Conservation (phyloP, 2,113 vertebrate genomes). For the Clinocottus analis region DNA sequence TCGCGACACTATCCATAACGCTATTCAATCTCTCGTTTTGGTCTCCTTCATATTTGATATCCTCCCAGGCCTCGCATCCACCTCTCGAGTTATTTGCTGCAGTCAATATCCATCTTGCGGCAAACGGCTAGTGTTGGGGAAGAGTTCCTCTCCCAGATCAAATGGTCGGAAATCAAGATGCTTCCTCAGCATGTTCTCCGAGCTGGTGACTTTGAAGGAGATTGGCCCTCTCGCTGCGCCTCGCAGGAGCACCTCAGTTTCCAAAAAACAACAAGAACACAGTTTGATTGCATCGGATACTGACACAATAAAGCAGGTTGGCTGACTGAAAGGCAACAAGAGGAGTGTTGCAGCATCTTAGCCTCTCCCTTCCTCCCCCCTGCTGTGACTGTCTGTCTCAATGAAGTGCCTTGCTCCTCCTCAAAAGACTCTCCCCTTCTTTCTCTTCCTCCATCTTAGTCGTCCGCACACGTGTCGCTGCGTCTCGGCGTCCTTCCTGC, state of each 20-base stretch:
- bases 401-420: conserved; percentile 50
- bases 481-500: conserved; percentile 12
- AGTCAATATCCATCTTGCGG: conserved; percentile 75
- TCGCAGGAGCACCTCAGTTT: conserved; percentile 54
- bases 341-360: conserved; percentile 57
- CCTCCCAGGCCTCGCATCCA: conserved; percentile 54
- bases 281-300: conserved; percentile 70
- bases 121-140: conserved; percentile 56
- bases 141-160: conserved; percentile 75
- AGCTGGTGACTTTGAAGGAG: conserved; percentile 80
- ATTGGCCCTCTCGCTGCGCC: conserved; percentile 71
- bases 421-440: conserved; percentile 40
- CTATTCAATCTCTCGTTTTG: conserved; percentile 39
- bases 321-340: conserved; percentile 59
- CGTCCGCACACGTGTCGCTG: conserved; percentile 12
- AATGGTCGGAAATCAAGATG: conserved; percentile 77
- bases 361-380: conserved; percentile 56
- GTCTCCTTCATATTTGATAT: conserved; percentile 66
- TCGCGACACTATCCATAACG: conserved; percentile 26
- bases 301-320: conserved; percentile 66
- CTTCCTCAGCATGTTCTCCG: conserved; percentile 74
- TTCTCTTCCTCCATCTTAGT: not conserved
- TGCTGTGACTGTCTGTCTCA: conserved; percentile 58
- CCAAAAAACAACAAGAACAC: conserved; percentile 67
- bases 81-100: conserved; percentile 74